phyloP scores from a whole-genome alignment of 2,888 invertebrate species.

The Eupithecia abbreviata region DNA sequence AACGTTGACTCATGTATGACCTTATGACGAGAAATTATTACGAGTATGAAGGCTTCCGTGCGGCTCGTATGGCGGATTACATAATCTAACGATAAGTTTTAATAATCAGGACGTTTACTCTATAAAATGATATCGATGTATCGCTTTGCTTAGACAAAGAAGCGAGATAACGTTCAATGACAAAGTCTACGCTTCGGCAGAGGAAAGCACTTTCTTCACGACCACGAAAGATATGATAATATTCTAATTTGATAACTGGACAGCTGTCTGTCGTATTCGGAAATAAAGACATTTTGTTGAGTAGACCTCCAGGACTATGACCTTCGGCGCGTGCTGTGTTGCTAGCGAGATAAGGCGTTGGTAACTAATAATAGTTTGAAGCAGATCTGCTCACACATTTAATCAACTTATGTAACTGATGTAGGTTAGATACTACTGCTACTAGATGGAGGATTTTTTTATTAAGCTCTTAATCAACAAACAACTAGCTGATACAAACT shows the following conservation, averaged over 20 bases:
- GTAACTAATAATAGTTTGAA: neutral
- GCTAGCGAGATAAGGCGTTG: constrained; percentile 13
- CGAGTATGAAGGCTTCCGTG: constrained; percentile 41
- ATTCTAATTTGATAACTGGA: neutral
- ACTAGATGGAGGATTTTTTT: neutral
- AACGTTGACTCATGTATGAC: constrained; percentile 49
- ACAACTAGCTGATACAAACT: neutral
- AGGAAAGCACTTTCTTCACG: neutral
- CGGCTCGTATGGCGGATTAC: constrained; percentile 38
- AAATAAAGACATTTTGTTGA: neutral
- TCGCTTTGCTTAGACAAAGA: neutral
- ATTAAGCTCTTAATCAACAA: neutral
- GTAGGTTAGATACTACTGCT: neutral
- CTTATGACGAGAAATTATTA: constrained; percentile 43
- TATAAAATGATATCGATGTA: neutral
- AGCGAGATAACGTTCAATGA: neutral
- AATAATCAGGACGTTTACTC: neutral
- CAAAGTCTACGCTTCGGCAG: neutral
- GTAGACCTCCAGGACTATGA: constrained; percentile 19
- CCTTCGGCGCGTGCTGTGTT: constrained; percentile 31
- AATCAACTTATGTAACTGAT: neutral
- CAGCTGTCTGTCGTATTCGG: neutral
- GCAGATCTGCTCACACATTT: neutral
- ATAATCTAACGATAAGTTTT: constrained; percentile 29
- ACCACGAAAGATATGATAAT: neutral